Conservation (phyloP, 2,113 vertebrate species). For the Callipepla squamata region DNA sequence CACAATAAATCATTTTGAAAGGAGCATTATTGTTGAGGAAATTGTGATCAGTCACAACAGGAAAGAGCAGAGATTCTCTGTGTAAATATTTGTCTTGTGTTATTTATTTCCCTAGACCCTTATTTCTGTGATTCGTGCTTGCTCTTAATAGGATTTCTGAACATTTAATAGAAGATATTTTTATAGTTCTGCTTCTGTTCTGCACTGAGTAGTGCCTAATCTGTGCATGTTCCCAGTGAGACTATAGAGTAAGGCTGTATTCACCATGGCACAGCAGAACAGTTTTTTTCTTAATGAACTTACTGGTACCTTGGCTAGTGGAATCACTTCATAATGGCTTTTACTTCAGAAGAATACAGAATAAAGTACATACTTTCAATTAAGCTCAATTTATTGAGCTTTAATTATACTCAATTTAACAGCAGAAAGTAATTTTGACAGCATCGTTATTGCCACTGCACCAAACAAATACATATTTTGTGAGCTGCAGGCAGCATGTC, state of each 20-base stretch:
- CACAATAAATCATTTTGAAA: conserved; percentile 28
- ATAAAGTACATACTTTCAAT: neutral
- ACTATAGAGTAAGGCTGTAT: neutral
- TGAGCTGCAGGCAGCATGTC: neutral
- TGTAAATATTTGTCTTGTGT: neutral
- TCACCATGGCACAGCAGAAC: neutral
- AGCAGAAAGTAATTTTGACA: neutral
- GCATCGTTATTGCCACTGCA: neutral
- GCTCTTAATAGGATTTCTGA: neutral
- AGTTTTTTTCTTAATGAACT: neutral
- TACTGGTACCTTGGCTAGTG: neutral
- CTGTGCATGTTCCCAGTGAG: neutral
- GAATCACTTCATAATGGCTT: neutral
- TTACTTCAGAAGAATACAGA: neutral
- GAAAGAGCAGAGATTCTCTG: neutral
- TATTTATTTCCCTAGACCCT: neutral
- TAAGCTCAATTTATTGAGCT: neutral
- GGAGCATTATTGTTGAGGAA: neutral
- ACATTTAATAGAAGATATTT: neutral
- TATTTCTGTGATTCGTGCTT: neutral
- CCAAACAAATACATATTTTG: neutral
- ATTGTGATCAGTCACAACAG: neutral
- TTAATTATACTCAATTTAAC: neutral
- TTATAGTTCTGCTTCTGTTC: neutral
- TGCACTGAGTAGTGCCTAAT: neutral